Evolutionary conservation across 53 echinoderm and acorn worm species (phyloP).

Genomic region (Henricia sp.): DNA sequence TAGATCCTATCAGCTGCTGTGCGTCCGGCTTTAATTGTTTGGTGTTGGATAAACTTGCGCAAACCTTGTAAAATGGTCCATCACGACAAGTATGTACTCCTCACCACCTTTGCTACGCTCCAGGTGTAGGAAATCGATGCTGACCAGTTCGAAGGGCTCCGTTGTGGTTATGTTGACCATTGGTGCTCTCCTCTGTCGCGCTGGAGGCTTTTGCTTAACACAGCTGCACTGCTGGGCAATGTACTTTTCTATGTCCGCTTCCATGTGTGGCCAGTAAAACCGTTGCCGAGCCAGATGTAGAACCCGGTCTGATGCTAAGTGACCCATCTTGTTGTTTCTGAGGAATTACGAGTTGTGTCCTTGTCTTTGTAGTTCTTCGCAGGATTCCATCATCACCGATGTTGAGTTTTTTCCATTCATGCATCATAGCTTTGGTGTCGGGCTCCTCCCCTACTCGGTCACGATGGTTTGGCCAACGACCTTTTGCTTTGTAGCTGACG

Average conservation of each 20-base stretch:
- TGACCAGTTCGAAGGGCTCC: slow-evolving; percentile 64
- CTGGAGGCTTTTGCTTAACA: slow-evolving; percentile 28
- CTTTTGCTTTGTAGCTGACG: slow-evolving; percentile 45
- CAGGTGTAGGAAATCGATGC: slow-evolving; percentile 66
- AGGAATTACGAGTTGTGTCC: slow-evolving; percentile 37
- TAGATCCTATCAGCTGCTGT: slow-evolving; percentile 60
- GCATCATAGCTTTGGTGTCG: slow-evolving; percentile 29
- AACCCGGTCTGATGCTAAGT: slow-evolving; percentile 33
- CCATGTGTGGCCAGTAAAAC: slow-evolving; percentile 63
- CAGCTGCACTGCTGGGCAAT: slow-evolving; percentile 30
- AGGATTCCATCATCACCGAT: slow-evolving; percentile 45
- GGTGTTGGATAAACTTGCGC: slow-evolving; percentile 57
- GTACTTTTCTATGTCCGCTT: slow-evolving; percentile 31
- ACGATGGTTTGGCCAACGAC: slow-evolving; percentile 11
- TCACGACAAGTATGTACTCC: slow-evolving; percentile 62
- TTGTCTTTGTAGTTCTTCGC: slow-evolving; percentile 18
- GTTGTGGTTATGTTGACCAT: slow-evolving; percentile 37
- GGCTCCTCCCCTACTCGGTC: slow-evolving; percentile 21
- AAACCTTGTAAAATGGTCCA: slow-evolving; percentile 67
- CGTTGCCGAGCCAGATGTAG: slow-evolving; percentile 52
- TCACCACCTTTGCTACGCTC: slow-evolving; percentile 55
- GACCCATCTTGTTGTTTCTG: slow-evolving; percentile 60
- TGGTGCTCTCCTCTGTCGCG: slow-evolving; percentile 28
- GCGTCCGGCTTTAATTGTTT: slow-evolving; percentile 43
- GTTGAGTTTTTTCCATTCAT: slow-evolving; percentile 58